phyloP scores from a whole-genome alignment of 2,113 vertebrate genomes.

The Labeo rohita region DNA sequence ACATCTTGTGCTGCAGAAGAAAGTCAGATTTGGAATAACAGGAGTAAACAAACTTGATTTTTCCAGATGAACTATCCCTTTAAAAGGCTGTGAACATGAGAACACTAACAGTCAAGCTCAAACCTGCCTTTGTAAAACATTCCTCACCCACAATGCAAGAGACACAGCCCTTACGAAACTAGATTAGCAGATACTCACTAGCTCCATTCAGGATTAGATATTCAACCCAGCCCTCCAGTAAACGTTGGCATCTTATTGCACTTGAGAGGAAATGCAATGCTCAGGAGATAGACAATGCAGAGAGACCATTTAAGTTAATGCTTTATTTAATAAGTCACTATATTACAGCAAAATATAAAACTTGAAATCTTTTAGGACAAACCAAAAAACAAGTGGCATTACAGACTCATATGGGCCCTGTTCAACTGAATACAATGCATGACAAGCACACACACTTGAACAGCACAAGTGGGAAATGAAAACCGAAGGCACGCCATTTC shows the following conservation, averaged over 20 bases:
- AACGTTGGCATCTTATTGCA: background rate
- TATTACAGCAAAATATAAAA: conserved; percentile 69
- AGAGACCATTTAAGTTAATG: conserved; percentile 28
- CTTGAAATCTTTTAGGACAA: conserved; percentile 59
- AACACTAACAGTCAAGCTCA: background rate
- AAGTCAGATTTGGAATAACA: background rate
- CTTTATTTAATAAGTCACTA: conserved; percentile 70
- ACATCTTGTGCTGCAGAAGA: background rate
- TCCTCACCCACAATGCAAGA: background rate
- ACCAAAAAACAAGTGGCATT: conserved; percentile 39
- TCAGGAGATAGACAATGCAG: background rate
- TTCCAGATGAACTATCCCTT: background rate
- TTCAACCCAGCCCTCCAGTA: background rate
- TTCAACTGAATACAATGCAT: conserved; percentile 44
- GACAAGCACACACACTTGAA: conserved; percentile 44
- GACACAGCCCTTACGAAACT: conserved; percentile 1
- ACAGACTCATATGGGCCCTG: conserved; percentile 45
- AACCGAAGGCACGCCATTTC: conserved; percentile 70
- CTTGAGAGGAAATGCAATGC: background rate
- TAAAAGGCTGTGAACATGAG: background rate
- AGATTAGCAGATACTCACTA: background rate
- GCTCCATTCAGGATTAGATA: conserved; percentile 7
- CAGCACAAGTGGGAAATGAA: conserved; percentile 60
- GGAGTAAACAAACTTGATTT: background rate
- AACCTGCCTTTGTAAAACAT: conserved; percentile 1